Conservation (phyloP, 2,113 vertebrate species). For the Cyrtonyx montezumae region DNA sequence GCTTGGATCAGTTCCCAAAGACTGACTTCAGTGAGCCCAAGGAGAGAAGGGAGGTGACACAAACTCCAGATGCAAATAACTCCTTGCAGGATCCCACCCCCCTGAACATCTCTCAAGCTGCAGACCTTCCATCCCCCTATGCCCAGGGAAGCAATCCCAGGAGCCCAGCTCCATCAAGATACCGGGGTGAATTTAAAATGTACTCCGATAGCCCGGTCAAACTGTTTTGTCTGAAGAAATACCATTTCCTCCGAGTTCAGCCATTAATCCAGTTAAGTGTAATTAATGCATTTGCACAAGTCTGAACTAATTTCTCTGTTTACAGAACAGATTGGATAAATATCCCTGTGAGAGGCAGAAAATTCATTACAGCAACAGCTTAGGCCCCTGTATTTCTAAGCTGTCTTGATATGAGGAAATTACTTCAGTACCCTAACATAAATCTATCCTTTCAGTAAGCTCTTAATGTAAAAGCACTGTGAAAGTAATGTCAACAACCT, state of each 20-base stretch:
- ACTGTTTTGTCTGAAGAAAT: slow-evolving; percentile 45
- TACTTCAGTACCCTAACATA: slow-evolving; percentile 49
- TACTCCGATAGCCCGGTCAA: slow-evolving; percentile 20
- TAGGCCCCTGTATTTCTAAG: slow-evolving; percentile 63
- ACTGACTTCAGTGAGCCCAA: background rate
- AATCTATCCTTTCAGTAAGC: slow-evolving; percentile 55
- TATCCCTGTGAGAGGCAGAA: slow-evolving; percentile 63
- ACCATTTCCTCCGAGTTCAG: slow-evolving; percentile 48
- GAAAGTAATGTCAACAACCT: slow-evolving; percentile 66
- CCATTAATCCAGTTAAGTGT: slow-evolving; percentile 65
- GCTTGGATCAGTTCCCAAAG: background rate
- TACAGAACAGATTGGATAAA: slow-evolving; percentile 68
- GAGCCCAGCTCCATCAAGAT: background rate
- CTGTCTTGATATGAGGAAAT: slow-evolving; percentile 65
- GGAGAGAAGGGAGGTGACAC: background rate
- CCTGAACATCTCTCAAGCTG: background rate
- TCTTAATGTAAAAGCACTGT: slow-evolving; percentile 56
- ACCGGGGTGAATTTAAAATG: background rate
- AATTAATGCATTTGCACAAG: slow-evolving; percentile 66
- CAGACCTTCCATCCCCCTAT: background rate
- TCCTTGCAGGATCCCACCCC: background rate
- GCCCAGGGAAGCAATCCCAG: background rate
- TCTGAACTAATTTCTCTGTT: slow-evolving; percentile 67
- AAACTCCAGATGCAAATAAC: background rate
- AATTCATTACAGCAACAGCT: slow-evolving; percentile 64